A percentile compares a stretch with the other conserved stretches of the same genome.
Evolutionary conservation across 2,888 invertebrate species (phyloP).

Genomic region (Copidosoma aretas): DNA sequence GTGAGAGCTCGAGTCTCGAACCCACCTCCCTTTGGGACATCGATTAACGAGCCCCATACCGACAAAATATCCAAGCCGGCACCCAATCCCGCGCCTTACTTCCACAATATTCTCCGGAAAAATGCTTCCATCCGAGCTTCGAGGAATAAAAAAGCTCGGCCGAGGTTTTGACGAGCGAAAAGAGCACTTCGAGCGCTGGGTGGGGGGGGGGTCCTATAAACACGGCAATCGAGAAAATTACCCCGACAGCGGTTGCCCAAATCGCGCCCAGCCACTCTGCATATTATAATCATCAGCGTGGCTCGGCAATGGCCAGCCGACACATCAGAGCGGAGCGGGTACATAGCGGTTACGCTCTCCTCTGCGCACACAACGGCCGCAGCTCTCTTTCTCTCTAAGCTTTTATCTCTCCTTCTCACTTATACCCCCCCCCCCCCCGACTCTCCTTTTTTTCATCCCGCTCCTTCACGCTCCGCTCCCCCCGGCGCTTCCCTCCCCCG

Average conservation of each 20-base stretch:
- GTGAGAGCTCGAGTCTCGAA: too few species aligned
- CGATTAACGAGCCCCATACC: too few species aligned
- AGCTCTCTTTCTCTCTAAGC: conserved; percentile 26
- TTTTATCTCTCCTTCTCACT: conserved; percentile 36
- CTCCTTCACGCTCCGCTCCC: neutral
- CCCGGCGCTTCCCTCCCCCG: too few species aligned
- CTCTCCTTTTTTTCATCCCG: conserved; percentile 23
- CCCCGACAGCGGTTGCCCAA: conserved; percentile 20
- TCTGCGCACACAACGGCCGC: conserved; percentile 20
- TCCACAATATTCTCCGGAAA: too few species aligned
- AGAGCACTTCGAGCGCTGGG: neutral
- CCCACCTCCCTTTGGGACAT: too few species aligned
- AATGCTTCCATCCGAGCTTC: too few species aligned
- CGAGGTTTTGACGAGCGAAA: neutral
- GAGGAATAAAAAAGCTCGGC: too few species aligned
- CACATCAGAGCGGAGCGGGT: neutral
- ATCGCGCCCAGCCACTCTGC: conserved; percentile 32
- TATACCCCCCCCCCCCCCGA: conserved; percentile 23
- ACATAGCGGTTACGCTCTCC: conserved; percentile 24
- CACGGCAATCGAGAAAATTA: conserved; percentile 35
- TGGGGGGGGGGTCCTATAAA: conserved; percentile 5
- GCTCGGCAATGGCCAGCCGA: neutral
- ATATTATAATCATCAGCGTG: conserved; percentile 21
- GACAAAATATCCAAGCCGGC: too few species aligned
- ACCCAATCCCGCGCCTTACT: too few species aligned